Evolutionary conservation across 2,888 invertebrate species (phyloP), one percentile per base, ranked within the genome.

Genomic region (Dorcus hopei): DNA sequence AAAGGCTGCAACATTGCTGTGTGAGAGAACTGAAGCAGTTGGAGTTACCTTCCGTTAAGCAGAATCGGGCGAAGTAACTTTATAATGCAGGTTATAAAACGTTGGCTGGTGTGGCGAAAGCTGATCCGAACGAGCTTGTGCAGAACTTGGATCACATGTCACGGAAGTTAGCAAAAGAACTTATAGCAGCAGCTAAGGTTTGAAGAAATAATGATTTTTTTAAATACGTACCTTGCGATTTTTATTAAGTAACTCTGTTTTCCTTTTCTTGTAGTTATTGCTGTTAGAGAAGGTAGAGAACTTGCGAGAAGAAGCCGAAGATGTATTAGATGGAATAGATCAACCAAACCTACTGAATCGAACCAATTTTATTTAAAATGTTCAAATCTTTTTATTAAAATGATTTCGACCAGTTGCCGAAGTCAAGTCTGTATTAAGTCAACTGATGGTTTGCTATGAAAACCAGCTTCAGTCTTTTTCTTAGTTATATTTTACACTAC

Each of bases 141-240:
- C 76, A 82, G 11, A 76, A 80, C 45, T 82, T 97, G 6, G 84
- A 89, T 58, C 89, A 90, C 74, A 82, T 95, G 77, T 84, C 89
- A 0, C 76, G 80, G n/a, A 85, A 83, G 68, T 83, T 87, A 9
- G 95, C 95, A 2, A 83, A 80, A 49, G 91, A 93, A 76, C 88
- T 97, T 53, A 85, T 96, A 62, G 88, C 92, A 56, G 89, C 94
- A 33, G 93, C 97, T 0, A 90, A 94, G 85, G 93, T 92, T 70
- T 19, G 3, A 19, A 2, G 3, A 19, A 19, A 19, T 19, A 19
- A 19, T 19, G 3, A 3, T n/a, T 2, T 19, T 19, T 19, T 19
- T 40, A 9, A 1, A 16, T 19, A 50, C 9, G 11, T n/a, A n/a
- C 9, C 3, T 61, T 59, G 54, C n/a, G 33, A 64, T 57, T 52